Conservation (phyloP, 1,140 invertebrate genomes). For the Acromyrmex heyeri region DNA sequence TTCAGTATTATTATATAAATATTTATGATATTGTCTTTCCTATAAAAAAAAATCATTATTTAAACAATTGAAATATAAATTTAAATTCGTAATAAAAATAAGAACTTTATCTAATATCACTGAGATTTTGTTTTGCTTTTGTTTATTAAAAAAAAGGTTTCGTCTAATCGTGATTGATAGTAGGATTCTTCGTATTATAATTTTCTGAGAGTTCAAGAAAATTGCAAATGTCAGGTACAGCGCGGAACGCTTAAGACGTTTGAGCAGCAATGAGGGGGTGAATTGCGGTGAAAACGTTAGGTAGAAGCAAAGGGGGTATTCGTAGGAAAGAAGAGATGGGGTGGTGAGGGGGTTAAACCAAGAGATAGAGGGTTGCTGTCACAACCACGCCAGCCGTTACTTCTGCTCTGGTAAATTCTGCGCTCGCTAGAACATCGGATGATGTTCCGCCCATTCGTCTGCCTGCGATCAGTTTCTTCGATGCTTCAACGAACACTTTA, state of each 20-base stretch:
- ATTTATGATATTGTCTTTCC: background rate
- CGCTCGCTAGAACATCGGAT: constrained; percentile 75
- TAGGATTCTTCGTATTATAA: constrained; percentile 81
- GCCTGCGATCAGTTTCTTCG: constrained; percentile 75
- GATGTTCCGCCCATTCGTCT: constrained; percentile 72
- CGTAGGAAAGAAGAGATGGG: constrained; percentile 66
- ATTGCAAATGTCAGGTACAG: constrained; percentile 86
- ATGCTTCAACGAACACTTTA: constrained; percentile 60
- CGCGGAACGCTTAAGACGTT: constrained; percentile 82
- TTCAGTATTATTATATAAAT: background rate
- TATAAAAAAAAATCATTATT: background rate
- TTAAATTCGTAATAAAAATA: background rate
- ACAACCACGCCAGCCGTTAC: constrained; percentile 85
- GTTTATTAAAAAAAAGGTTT: background rate
- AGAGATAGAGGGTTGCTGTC: constrained; percentile 81
- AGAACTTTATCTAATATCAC: background rate
- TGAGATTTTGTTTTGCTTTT: background rate
- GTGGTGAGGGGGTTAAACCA: constrained; percentile 73
- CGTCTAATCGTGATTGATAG: background rate
- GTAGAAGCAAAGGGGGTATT: constrained; percentile 61
- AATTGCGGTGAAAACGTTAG: constrained; percentile 82
- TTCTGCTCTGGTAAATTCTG: constrained; percentile 85
- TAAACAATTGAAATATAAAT: background rate
- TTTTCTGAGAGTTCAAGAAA: constrained; percentile 83
- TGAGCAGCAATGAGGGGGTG: constrained; percentile 76